A percentile compares a stretch with the other conserved stretches of the same genome.
phyloP scores from a whole-genome alignment of 2,888 invertebrate genomes.

The Chalcosyrphus nemorum region DNA sequence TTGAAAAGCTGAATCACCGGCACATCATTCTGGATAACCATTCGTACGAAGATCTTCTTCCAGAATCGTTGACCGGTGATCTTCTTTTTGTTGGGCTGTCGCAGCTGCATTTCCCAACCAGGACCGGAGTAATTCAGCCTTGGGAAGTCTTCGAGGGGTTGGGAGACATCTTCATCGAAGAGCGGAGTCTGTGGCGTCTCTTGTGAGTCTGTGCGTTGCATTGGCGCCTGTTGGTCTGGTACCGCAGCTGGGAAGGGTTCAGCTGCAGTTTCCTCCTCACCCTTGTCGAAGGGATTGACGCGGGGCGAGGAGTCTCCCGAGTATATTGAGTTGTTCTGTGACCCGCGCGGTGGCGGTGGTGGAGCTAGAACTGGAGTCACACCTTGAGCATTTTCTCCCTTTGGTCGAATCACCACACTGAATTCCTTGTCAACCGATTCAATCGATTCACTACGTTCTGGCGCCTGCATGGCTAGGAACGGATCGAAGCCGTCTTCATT shows the following conservation, averaged over 20 bases:
- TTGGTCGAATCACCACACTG: constrained; percentile 88
- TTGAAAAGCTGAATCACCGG: constrained; percentile 94
- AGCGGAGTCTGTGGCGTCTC: constrained; percentile 96
- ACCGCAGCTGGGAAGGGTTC: constrained; percentile 78
- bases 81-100: constrained; percentile 98
- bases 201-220: constrained; percentile 85
- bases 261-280: constrained; percentile 78
- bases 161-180: constrained; percentile 96
- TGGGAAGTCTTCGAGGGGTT: constrained; percentile 95
- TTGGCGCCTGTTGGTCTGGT: constrained; percentile 74
- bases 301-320: constrained; percentile 86
- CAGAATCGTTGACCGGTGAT: constrained; percentile 97
- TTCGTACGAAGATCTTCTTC: constrained; percentile 96
- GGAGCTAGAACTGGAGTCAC: constrained; percentile 90
- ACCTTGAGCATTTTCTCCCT: constrained; percentile 82
- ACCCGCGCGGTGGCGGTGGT: constrained; percentile 82
- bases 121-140: constrained; percentile 89
- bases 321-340: constrained; percentile 75
- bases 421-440: constrained; percentile 90
- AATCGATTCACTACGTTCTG: constrained; percentile 86
- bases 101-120: constrained; percentile 98
- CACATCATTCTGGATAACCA: constrained; percentile 90
- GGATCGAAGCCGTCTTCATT: constrained; percentile 90
- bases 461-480: constrained; percentile 91
- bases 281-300: constrained; percentile 89